A percentile compares a stretch with the other conserved stretches of the same genome.
Conservation (phyloP, 2,113 vertebrate species). For the Leucoraja erinaceus region DNA sequence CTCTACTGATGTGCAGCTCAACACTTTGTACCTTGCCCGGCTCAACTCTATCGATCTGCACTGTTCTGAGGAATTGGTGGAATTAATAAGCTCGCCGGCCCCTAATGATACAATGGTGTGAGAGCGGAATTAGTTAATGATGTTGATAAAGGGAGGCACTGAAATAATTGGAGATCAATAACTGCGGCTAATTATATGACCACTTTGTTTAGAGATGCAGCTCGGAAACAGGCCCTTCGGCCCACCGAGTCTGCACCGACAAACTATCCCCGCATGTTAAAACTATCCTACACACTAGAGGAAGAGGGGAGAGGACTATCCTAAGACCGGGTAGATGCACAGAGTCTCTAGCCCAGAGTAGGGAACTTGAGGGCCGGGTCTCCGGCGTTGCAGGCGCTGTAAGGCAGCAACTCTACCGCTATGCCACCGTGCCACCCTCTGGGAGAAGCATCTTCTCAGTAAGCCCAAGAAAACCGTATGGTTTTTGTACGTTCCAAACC, state of each 20-base stretch:
- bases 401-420: too few relatives aligned
- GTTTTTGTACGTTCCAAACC: neutral
- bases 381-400: too few relatives aligned
- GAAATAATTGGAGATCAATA: neutral
- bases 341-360: too few relatives aligned
- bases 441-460: neutral
- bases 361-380: too few relatives aligned
- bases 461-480: neutral
- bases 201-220: too few relatives aligned
- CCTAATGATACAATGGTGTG: neutral
- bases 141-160: neutral
- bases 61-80: neutral
- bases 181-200: neutral
- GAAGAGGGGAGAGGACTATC: too few relatives aligned
- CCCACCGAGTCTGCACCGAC: too few relatives aligned
- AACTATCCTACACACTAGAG: too few relatives aligned
- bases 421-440: too few relatives aligned
- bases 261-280: too few relatives aligned
- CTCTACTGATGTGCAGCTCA: neutral
- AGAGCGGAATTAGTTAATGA: neutral
- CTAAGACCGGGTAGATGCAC: too few relatives aligned
- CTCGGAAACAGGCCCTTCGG: neutral
- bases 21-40: neutral
- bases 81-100: neutral
- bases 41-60: neutral